phyloP scores from a whole-genome alignment of 2,888 invertebrate species.

The Ariolimax columbianus region DNA sequence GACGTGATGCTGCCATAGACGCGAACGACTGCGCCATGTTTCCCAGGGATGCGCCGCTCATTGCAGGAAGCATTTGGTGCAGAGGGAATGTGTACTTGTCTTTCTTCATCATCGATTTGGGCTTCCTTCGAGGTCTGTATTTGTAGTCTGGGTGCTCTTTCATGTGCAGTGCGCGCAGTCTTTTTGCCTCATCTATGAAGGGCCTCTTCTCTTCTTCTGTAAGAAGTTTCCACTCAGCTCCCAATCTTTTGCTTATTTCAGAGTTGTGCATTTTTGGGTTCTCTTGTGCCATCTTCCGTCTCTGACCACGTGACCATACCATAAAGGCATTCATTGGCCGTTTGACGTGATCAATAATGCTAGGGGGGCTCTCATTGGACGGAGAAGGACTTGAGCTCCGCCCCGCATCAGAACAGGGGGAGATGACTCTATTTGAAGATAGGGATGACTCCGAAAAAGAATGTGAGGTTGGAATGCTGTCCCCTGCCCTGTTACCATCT shows the following conservation, averaged over 20 bases:
- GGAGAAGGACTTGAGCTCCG: conserved; percentile 36
- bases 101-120: conserved; percentile 91
- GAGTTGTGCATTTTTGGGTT: background rate
- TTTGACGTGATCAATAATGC: conserved; percentile 87
- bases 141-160: conserved; percentile 99
- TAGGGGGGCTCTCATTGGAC: conserved; percentile 24
- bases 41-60: conserved; percentile 55
- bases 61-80: conserved; percentile 69
- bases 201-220: conserved; percentile 97
- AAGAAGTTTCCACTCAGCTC: conserved; percentile 98
- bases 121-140: conserved; percentile 96
- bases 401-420: conserved; percentile 45
- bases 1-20: conserved; percentile 50
- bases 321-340: conserved; percentile 99
- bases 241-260: conserved; percentile 95
- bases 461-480: background rate
- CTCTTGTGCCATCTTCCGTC: conserved; percentile 87
- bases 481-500: background rate
- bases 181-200: conserved; percentile 98
- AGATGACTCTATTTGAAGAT: conserved; percentile 30
- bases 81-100: conserved; percentile 93
- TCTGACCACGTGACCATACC: conserved; percentile 99
- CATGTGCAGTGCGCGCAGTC: conserved; percentile 98
- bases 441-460: background rate
- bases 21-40: conserved; percentile 52